Conservation (phyloP, 2,797 vertebrate species). For the Tenualosa ilisha region DNA sequence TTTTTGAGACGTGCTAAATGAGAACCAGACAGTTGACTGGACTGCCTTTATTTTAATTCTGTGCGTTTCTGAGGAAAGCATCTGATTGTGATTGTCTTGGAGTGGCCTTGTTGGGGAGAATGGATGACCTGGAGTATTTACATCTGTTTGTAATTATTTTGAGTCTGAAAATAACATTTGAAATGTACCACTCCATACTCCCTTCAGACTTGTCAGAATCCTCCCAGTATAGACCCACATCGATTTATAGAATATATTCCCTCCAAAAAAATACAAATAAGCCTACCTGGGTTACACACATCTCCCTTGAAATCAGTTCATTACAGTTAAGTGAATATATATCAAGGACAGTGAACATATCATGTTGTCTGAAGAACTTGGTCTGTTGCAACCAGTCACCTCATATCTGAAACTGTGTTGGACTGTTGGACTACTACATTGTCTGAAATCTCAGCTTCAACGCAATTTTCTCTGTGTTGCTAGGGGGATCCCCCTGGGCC, state of each 20-base stretch:
- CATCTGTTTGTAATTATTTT: constrained; percentile 8
- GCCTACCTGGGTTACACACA: not conserved
- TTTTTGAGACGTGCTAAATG: not conserved
- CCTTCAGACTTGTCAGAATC: not conserved
- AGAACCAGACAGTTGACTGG: not conserved
- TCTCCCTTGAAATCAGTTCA: not conserved
- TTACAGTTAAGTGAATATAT: not conserved
- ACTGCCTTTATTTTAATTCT: constrained; percentile 1
- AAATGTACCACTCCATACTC: constrained; percentile 8
- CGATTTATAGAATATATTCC: not conserved
- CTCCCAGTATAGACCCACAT: not conserved
- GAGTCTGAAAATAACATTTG: constrained; percentile 15
- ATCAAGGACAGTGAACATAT: not conserved
- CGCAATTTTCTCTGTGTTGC: not conserved
- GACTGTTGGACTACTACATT: not conserved
- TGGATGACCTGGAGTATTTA: not conserved
- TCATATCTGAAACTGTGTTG: not conserved
- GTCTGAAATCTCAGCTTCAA: not conserved
- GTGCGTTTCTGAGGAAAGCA: not conserved
- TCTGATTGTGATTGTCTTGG: not conserved
- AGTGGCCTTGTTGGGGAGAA: not conserved
- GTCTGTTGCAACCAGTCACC: not conserved
- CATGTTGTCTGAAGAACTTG: not conserved
- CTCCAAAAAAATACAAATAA: not conserved
- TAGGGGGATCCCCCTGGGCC: not conserved